A percentile compares a stretch with the other conserved stretches of the same genome.
Conservation (phyloP, 2,113 vertebrate species). For the Dolichallabes microphthalmus region DNA sequence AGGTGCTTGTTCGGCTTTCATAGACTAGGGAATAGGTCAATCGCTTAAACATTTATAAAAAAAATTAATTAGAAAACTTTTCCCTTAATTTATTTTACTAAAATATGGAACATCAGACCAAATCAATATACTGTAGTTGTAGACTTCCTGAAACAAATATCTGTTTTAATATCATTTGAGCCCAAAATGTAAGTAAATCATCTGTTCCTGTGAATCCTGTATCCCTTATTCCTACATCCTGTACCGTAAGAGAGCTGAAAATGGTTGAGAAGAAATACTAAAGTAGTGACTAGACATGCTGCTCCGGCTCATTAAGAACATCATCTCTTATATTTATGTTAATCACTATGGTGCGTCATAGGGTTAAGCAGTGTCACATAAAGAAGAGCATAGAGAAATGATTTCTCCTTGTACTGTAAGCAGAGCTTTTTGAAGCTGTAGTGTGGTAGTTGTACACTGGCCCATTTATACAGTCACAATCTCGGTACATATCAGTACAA, state of each 20-base stretch:
- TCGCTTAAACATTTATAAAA: background rate
- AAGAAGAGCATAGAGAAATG: background rate
- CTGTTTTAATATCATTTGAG: background rate
- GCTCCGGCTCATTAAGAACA: background rate
- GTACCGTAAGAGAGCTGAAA: background rate
- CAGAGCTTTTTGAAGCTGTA: background rate
- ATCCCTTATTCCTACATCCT: background rate
- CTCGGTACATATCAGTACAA: conserved; percentile 6
- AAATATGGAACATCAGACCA: conserved; percentile 20
- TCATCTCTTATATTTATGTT: background rate
- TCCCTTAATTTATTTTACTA: conserved; percentile 14
- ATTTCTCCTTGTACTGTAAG: background rate
- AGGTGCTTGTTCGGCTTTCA: conserved; percentile 32
- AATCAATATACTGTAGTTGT: conserved; percentile 37
- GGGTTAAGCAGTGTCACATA: background rate
- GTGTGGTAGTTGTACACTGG: background rate
- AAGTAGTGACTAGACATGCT: background rate
- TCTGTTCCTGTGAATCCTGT: background rate
- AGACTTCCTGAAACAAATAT: no score
- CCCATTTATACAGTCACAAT: background rate
- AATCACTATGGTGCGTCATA: background rate
- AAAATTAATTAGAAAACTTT: background rate
- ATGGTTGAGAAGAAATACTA: no score
- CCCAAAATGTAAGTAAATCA: conserved; percentile 35
- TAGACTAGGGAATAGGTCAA: conserved; percentile 12